Evolutionary conservation across 2,888 invertebrate genomes (phyloP), one percentile per base, ranked within the genome.

Genomic region (Vesta saturnalis): DNA sequence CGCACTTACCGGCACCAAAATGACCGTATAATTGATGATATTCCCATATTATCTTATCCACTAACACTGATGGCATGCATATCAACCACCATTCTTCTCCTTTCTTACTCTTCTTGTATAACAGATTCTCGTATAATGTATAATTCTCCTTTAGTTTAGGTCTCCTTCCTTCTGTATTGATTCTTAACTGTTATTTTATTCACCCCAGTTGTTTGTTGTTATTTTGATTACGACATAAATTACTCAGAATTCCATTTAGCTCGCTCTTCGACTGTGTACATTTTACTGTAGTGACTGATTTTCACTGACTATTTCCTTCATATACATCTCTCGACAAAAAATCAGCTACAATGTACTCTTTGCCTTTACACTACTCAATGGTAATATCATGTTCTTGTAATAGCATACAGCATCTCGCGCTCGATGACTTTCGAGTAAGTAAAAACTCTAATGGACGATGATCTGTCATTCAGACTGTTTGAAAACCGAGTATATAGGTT

Each of bases 361-460:
- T 60, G 5, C 61, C 66, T 46, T 55, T 66, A 6, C 55, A 43
- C 15, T 67, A 59, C 16, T 54, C 10, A 6, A 67, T 58, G 12
- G 46, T 1, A 10, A 67, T 8, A 23, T 63, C 15, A 52, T 43
- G 63, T 52, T 59, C 58, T 54, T 67, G 59, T 16, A 67, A 23
- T 2, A 43, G 2, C 39, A 64, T 18, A 10, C 23, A 46, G 22
- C 63, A 67, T 18, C 63, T 56, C 1, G 49, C 19, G 21, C 43
- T 67, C 5, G 52, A 8, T 2, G 47, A 8, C 35, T 62, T 67
- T 18, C 59, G 52, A n/a, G 12, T 18, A 21, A 61, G 39, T 15
- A 67, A 52, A 22, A 67, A 67, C n/a, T 23, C 18, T 2, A 67
- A 16, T 1, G 67, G 58, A 16, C 43, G 12, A 18, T 67, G 57